phyloP scores from a whole-genome alignment of 2,888 invertebrate species.

The Cerastis rubricosa region DNA sequence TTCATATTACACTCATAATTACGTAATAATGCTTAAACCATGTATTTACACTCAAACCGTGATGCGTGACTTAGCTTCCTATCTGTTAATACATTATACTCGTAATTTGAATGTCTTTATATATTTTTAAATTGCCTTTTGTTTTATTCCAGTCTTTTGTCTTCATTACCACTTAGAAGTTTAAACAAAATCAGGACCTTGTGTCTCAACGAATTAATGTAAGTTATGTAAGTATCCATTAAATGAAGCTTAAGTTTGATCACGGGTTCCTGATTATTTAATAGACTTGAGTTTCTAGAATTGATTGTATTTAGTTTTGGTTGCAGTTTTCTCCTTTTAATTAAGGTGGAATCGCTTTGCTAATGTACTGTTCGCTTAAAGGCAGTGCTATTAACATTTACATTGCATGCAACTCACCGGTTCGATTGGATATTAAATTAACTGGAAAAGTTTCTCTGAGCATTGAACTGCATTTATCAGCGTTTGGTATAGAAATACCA shows the following conservation, averaged over 20 bases:
- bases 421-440: neutral
- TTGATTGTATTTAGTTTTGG: slow-evolving; percentile 33
- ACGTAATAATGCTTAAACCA: slow-evolving; percentile 66
- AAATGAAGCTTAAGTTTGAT: slow-evolving; percentile 33
- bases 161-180: slow-evolving; percentile 29
- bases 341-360: slow-evolving; percentile 6
- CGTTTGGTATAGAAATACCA: neutral
- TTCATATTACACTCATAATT: slow-evolving; percentile 79
- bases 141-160: slow-evolving; percentile 16
- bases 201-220: slow-evolving; percentile 30
- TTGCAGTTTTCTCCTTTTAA: slow-evolving; percentile 29
- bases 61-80: neutral
- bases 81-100: neutral
- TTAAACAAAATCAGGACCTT: slow-evolving; percentile 20
- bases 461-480: slow-evolving; percentile 12
- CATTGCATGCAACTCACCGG: neutral
- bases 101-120: slow-evolving; percentile 2
- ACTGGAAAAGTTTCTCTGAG: neutral
- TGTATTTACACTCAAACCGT: slow-evolving; percentile 28
- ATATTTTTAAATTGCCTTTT: slow-evolving; percentile 6
- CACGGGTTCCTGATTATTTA: slow-evolving; percentile 46
- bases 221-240: slow-evolving; percentile 28
- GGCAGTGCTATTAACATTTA: slow-evolving; percentile 7
- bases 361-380: slow-evolving; percentile 13
- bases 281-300: slow-evolving; percentile 37